Evolutionary conservation across 2,797 vertebrate genomes (phyloP).

Genomic region (Rhynchonycteris naso): DNA sequence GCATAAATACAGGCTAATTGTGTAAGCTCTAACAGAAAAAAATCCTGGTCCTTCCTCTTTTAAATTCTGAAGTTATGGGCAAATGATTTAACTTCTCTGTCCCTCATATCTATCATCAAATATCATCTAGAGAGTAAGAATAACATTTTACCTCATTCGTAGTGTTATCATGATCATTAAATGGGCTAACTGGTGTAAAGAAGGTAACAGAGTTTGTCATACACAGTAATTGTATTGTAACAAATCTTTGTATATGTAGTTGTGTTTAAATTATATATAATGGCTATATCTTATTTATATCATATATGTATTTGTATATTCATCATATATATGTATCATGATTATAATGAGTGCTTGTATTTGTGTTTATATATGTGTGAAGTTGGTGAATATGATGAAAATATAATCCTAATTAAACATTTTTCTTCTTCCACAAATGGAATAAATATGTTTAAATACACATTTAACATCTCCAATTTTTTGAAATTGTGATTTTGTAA

Average conservation of each 20-base stretch:
- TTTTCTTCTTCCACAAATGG: not conserved
- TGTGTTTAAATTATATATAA: not conserved
- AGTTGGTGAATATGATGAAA: not conserved
- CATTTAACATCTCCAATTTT: constrained; percentile 60
- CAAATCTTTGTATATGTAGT: not conserved
- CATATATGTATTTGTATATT: not conserved
- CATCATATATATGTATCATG: not conserved
- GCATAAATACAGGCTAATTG: not conserved
- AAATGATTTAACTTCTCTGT: not conserved
- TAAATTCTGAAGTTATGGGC: not conserved
- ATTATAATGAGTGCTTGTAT: not conserved
- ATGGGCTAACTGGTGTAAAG: not conserved
- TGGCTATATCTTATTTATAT: not conserved
- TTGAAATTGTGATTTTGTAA: constrained; percentile 68
- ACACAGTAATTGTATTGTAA: not conserved
- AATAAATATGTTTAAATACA: not conserved
- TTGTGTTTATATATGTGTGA: not conserved
- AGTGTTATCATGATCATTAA: not conserved
- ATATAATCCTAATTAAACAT: not conserved
- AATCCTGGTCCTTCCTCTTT: not conserved
- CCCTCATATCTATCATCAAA: not conserved
- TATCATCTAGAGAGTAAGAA: not conserved
- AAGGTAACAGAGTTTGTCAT: not conserved
- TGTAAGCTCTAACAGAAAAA: not conserved
- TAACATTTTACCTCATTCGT: not conserved